Conservation (phyloP, 2,113 vertebrate genomes). For the Rhea americana region DNA sequence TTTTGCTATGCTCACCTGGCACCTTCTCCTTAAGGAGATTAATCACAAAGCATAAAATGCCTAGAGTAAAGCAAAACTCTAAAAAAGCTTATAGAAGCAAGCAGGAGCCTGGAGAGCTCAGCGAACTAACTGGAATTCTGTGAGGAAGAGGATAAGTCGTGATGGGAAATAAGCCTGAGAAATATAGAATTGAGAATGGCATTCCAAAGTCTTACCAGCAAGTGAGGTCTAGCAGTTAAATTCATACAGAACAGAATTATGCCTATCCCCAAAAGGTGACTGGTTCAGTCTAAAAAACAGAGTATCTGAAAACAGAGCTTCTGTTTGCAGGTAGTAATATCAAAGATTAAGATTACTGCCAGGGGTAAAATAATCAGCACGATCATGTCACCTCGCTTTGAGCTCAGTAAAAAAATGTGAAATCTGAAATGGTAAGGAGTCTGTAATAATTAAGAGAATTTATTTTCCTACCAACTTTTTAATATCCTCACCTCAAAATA, state of each 20-base stretch:
- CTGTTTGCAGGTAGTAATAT: neutral
- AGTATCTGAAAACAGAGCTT: neutral
- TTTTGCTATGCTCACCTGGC: neutral
- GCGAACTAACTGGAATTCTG: neutral
- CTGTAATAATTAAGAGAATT: neutral
- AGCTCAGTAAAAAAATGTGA: neutral
- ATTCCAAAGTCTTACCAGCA: neutral
- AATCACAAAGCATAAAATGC: neutral
- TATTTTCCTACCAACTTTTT: conserved; percentile 34
- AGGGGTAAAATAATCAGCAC: neutral
- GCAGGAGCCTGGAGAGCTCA: neutral
- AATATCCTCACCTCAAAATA: conserved; percentile 39
- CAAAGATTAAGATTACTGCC: neutral
- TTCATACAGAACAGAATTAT: neutral
- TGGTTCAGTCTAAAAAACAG: neutral
- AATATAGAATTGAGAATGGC: neutral
- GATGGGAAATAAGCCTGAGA: neutral
- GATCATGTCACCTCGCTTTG: neutral
- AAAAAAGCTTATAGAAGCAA: neutral
- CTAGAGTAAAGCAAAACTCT: neutral
- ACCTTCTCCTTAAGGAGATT: neutral
- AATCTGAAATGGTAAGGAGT: neutral
- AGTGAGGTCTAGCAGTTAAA: neutral
- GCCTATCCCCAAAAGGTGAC: neutral
- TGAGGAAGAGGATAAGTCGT: neutral